These are phyloP conservation scores for Dunckerocampus dactyliophorus DNA, from an alignment of 2,113 vertebrate genomes.

Conservation along the genomic window DNA sequence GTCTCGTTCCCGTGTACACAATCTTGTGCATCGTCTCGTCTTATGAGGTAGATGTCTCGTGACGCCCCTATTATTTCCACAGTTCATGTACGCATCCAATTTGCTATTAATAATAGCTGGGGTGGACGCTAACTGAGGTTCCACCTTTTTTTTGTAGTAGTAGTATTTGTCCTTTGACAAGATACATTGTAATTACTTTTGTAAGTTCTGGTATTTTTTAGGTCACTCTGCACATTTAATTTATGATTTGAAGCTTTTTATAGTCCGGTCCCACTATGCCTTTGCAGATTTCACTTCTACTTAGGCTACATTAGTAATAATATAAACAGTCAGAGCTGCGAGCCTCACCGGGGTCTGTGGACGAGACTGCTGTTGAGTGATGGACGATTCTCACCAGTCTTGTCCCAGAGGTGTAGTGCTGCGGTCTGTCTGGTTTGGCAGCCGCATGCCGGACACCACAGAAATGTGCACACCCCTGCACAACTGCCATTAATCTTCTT, in stretches of 20 bases:
- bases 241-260: slow-evolving; percentile 41
- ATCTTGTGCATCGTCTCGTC: no score
- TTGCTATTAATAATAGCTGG: no score
- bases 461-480: slow-evolving; percentile 51
- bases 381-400: slow-evolving; percentile 33
- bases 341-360: slow-evolving; percentile 33
- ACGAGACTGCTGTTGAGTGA: slow-evolving; percentile 50
- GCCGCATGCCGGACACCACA: slow-evolving; percentile 34
- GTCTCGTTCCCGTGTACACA: no score
- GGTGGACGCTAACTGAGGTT: no score
- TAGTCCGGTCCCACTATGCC: slow-evolving; percentile 26
- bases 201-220: slow-evolving; percentile 1
- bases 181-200: no score
- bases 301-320: slow-evolving; percentile 33
- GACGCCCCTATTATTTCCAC: no score
- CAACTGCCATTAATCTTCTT: slow-evolving; percentile 59
- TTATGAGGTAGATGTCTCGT: no score
- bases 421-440: slow-evolving; percentile 44
- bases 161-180: no score
- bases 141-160: no score
- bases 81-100: no score
- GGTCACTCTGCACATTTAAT: slow-evolving; percentile 44
- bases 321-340: slow-evolving; percentile 42
- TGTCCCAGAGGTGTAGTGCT: slow-evolving; percentile 38
- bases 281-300: slow-evolving; percentile 20